These are phyloP conservation scores for Apodemia duryi DNA, from an alignment of 2,888 invertebrate genomes.

Conservation along the genomic window DNA sequence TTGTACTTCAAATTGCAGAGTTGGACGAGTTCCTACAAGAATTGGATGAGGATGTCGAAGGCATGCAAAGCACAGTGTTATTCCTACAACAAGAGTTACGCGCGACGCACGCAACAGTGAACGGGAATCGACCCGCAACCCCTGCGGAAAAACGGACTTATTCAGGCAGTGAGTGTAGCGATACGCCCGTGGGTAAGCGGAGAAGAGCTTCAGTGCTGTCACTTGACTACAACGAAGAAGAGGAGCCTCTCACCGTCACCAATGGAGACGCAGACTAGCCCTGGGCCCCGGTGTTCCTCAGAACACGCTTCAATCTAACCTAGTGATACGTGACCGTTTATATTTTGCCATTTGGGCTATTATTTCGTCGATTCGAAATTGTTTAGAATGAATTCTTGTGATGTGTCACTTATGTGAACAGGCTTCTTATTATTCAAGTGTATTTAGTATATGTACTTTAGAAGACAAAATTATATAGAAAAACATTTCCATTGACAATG, in stretches of 20 bases:
- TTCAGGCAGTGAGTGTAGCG: slow-evolving; percentile 64
- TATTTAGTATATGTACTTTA: slow-evolving; percentile 67
- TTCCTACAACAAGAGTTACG: slow-evolving; percentile 95
- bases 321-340: slow-evolving; percentile 54
- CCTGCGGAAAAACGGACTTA: slow-evolving; percentile 65
- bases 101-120: slow-evolving; percentile 80
- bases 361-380: slow-evolving; percentile 48
- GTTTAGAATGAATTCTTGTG: slow-evolving; percentile 36
- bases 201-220: slow-evolving; percentile 85
- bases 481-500: slow-evolving; percentile 57
- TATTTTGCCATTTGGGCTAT: slow-evolving; percentile 38
- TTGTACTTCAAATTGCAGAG: slow-evolving; percentile 78
- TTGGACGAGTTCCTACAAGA: slow-evolving; percentile 97
- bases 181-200: slow-evolving; percentile 81
- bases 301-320: slow-evolving; percentile 51
- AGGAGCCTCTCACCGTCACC: slow-evolving; percentile 83
- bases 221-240: slow-evolving; percentile 86
- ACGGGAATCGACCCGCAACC: slow-evolving; percentile 52
- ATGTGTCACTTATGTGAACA: slow-evolving; percentile 43
- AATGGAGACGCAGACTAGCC: slow-evolving; percentile 82
- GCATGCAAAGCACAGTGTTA: slow-evolving; percentile 98
- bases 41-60: slow-evolving; percentile 97
- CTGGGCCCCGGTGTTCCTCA: slow-evolving; percentile 48
- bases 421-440: slow-evolving; percentile 49
- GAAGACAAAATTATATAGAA: slow-evolving; percentile 59